These are phyloP conservation scores for Spialia ferax DNA, from an alignment of 2,888 invertebrate genomes.

Conservation along the genomic window DNA sequence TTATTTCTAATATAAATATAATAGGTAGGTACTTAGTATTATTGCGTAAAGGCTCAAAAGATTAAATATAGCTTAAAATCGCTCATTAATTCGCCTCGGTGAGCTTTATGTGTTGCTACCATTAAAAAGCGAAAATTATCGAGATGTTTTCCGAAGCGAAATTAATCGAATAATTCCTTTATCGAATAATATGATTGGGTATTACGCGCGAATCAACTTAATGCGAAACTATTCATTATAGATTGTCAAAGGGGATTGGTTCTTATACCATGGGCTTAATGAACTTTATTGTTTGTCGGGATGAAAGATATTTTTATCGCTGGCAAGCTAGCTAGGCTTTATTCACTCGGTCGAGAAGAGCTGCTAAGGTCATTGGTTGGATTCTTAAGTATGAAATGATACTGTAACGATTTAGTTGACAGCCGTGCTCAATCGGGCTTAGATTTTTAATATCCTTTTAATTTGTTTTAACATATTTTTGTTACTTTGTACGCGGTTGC, in stretches of 20 bases:
- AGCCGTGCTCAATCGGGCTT: conserved; percentile 55
- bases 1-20: neutral
- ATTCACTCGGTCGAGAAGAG: conserved; percentile 47
- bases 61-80: conserved; percentile 8
- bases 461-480: neutral
- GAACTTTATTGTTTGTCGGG: conserved; percentile 43
- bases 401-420: conserved; percentile 56
- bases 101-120: conserved; percentile 25
- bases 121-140: conserved; percentile 42
- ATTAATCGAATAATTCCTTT: conserved; percentile 52
- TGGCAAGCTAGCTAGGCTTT: conserved; percentile 50
- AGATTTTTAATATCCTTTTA: conserved; percentile 48
- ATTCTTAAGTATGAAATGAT: conserved; percentile 53
- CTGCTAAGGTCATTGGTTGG: conserved; percentile 55
- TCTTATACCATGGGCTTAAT: conserved; percentile 41
- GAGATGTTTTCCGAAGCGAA: conserved; percentile 46
- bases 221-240: conserved; percentile 57
- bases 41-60: neutral
- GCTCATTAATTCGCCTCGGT: conserved; percentile 15
- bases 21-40: neutral
- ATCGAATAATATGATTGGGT: conserved; percentile 55
- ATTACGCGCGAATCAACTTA: conserved; percentile 57
- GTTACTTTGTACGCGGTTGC: neutral
- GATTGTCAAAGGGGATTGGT: conserved; percentile 38
- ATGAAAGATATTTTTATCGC: conserved; percentile 51